Evolutionary conservation across 2,113 vertebrate genomes (phyloP).

Genomic region (Bos javanicus): DNA sequence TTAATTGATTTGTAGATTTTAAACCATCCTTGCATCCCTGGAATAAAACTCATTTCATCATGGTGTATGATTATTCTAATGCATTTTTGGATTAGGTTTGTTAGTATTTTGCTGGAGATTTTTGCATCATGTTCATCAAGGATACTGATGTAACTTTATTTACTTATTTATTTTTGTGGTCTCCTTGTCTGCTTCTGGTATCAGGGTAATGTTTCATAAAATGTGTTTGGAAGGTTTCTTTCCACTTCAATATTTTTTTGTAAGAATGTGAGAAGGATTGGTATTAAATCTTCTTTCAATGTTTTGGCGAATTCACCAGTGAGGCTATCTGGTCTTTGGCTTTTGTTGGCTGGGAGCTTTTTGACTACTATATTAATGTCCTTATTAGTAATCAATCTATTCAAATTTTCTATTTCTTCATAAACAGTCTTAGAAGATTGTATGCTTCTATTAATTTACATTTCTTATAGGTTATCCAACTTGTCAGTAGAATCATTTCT

Average conservation of each 20-base stretch:
- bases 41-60: not conserved
- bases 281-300: not conserved
- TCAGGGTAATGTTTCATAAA: not conserved
- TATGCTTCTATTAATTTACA: not conserved
- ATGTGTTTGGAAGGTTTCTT: not conserved
- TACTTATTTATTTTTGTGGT: not conserved
- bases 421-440: not conserved
- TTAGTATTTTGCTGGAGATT: not conserved
- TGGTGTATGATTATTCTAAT: not conserved
- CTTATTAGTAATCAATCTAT: not conserved
- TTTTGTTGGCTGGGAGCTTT: not conserved
- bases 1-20: not conserved
- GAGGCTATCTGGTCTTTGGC: not conserved
- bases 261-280: not conserved
- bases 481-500: not conserved
- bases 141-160: not conserved
- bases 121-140: not conserved
- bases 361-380: not conserved
- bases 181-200: not conserved
- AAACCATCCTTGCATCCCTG: not conserved
- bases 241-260: not conserved
- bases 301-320: not conserved
- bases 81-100: not conserved
- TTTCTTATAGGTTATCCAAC: not conserved
- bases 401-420: not conserved